phyloP scores from a whole-genome alignment of 2,113 vertebrate species.

The Laterallus jamaicensis region DNA sequence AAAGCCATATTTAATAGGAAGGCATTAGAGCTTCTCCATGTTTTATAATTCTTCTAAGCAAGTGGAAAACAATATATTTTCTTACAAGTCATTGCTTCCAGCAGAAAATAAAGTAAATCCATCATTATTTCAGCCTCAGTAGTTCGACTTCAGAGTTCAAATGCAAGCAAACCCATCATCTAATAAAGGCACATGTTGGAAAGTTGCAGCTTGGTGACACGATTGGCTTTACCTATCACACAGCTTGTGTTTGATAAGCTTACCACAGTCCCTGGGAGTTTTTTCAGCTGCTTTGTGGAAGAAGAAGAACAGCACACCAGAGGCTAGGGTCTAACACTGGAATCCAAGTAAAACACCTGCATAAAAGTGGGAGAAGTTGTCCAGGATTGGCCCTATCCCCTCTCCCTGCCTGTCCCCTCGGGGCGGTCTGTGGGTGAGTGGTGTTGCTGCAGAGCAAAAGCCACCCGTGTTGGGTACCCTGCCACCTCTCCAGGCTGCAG shows the following conservation, averaged over 20 bases:
- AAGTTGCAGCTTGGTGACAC: background rate
- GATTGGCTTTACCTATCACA: background rate
- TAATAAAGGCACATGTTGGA: background rate
- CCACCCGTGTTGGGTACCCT: too few relatives aligned
- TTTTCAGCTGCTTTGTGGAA: background rate
- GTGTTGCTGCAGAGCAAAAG: background rate
- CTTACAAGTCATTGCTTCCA: background rate
- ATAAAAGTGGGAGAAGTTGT: background rate
- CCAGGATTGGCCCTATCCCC: background rate
- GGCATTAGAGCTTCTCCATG: background rate
- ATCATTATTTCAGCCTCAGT: background rate
- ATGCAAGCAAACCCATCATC: background rate
- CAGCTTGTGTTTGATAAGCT: background rate
- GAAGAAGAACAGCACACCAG: background rate
- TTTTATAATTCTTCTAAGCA: background rate
- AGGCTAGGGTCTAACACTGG: background rate
- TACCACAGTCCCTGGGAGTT: background rate
- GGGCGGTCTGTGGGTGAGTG: background rate
- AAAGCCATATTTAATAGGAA: conserved; percentile 15
- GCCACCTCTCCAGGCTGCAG: background rate
- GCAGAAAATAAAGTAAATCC: background rate
- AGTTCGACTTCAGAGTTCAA: background rate
- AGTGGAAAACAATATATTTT: background rate
- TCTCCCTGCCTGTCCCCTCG: fast-evolving
- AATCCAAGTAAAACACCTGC: background rate